These are phyloP conservation scores for Tiphia femorata DNA, from an alignment of 2,888 invertebrate genomes.

Conservation along the genomic window DNA sequence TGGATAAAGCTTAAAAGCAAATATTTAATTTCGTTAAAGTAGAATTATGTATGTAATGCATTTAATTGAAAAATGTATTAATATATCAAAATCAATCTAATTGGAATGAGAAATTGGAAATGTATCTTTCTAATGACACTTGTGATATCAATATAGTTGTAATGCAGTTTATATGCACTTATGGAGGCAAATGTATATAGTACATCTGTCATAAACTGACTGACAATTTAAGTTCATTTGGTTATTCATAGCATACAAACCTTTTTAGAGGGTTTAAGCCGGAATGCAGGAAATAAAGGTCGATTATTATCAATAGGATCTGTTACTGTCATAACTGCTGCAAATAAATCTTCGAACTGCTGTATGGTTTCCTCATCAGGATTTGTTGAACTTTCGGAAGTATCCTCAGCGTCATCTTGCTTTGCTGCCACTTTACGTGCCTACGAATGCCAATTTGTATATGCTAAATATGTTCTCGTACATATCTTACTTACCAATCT, in stretches of 20 bases:
- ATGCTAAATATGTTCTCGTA: too few species aligned
- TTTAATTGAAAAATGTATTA: too few species aligned
- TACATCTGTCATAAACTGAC: not conserved
- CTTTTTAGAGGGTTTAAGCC: constrained; percentile 91
- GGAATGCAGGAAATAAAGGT: constrained; percentile 88
- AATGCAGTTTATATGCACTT: too few species aligned
- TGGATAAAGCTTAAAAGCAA: constrained; percentile 81
- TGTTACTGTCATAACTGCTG: constrained; percentile 88
- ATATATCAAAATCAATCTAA: not conserved
- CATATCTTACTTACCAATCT: too few species aligned
- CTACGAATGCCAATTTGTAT: constrained; percentile 31
- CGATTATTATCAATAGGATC: constrained; percentile 81
- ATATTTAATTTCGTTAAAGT: too few species aligned
- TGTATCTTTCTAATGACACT: not conserved
- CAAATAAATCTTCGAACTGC: constrained; percentile 90
- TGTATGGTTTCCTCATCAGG: constrained; percentile 81
- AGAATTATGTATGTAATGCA: too few species aligned
- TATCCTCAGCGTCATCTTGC: constrained; percentile 77
- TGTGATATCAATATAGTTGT: too few species aligned
- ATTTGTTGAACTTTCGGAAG: constrained; percentile 80
- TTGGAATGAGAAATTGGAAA: not conserved
- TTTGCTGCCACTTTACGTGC: constrained; percentile 59
- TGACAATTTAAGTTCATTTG: too few species aligned
- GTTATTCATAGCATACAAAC: too few species aligned
- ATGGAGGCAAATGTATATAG: constrained; percentile 11